Percentiles rank a stretch among this genome's conserved stretches.
Conservation (phyloP, 2,113 vertebrate species). For the Triplophysa siluroides region DNA sequence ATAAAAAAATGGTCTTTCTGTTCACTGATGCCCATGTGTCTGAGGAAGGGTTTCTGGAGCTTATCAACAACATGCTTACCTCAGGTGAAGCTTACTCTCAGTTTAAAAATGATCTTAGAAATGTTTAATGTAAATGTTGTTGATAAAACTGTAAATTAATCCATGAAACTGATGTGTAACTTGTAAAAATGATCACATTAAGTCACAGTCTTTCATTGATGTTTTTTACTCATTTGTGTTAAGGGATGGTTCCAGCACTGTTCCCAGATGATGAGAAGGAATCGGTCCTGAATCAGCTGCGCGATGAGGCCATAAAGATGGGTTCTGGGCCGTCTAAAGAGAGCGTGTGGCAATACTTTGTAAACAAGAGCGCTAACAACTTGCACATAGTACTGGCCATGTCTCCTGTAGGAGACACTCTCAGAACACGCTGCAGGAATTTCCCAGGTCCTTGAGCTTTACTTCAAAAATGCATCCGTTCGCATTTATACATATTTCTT, state of each 20-base stretch:
- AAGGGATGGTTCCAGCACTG: slow-evolving; percentile 93
- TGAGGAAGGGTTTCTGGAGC: slow-evolving; percentile 94
- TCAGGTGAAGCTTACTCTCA: slow-evolving; percentile 77
- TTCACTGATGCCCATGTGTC: slow-evolving; percentile 91
- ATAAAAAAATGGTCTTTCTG: slow-evolving; percentile 86
- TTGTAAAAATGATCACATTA: too few relatives aligned
- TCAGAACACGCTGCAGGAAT: slow-evolving; percentile 91
- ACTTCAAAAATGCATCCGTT: not conserved
- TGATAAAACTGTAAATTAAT: not conserved
- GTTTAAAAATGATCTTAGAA: too few relatives aligned
- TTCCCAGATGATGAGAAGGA: slow-evolving; percentile 94
- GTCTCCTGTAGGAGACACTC: slow-evolving; percentile 88
- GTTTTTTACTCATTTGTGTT: not conserved
- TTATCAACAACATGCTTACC: slow-evolving; percentile 97
- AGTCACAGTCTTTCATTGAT: not conserved
- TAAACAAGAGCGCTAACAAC: slow-evolving; percentile 90
- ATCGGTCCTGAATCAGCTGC: slow-evolving; percentile 78
- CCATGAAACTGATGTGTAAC: too few relatives aligned
- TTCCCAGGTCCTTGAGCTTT: slow-evolving; percentile 84
- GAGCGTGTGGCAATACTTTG: slow-evolving; percentile 91
- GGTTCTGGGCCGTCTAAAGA: slow-evolving; percentile 84
- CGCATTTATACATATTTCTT: not conserved
- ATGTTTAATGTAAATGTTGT: not conserved
- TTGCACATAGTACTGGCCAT: slow-evolving; percentile 92
- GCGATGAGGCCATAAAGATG: slow-evolving; percentile 80